A percentile compares a stretch with the other conserved stretches of the same genome.
These are phyloP conservation scores for Drosophila algonquin DNA, from an alignment of 2,888 invertebrate genomes.

Conservation along the genomic window DNA sequence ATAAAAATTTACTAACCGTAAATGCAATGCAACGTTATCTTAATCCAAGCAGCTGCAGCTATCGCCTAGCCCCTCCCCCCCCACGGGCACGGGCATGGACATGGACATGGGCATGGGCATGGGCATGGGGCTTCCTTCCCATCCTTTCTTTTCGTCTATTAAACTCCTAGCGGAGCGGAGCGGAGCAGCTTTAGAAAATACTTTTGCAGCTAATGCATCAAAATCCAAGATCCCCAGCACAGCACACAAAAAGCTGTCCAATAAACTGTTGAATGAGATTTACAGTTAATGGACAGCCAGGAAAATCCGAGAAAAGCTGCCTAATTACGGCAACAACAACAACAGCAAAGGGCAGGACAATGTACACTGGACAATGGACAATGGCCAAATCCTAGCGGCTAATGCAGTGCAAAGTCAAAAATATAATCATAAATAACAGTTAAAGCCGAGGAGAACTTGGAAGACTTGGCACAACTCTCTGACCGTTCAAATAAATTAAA, in stretches of 20 bases:
- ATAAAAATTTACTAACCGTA: constrained; percentile 51
- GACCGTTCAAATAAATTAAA: constrained; percentile 75
- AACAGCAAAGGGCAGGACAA: constrained; percentile 47
- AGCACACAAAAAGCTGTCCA: constrained; percentile 52
- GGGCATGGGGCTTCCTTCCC: too few species aligned
- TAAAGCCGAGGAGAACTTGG: constrained; percentile 48
- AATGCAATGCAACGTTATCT: constrained; percentile 51
- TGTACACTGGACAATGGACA: neutral
- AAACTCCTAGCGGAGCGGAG: constrained; percentile 8
- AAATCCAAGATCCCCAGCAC: constrained; percentile 28
- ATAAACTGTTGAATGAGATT: constrained; percentile 70
- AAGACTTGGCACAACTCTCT: constrained; percentile 39
- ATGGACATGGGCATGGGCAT: too few species aligned
- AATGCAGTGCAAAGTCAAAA: constrained; percentile 77
- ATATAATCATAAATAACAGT: constrained; percentile 79
- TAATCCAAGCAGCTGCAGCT: constrained; percentile 41
- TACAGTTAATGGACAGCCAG: constrained; percentile 48
- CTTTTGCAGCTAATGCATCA: constrained; percentile 50
- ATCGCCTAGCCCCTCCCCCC: neutral
- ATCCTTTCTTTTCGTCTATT: constrained; percentile 1
- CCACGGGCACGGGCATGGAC: too few species aligned
- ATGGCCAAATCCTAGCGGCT: constrained; percentile 44
- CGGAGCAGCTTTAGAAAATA: constrained; percentile 13
- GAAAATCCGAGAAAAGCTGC: constrained; percentile 60
- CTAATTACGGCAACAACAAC: constrained; percentile 65